These are phyloP conservation scores for Odontesthes bonariensis DNA, from an alignment of 2,113 vertebrate species.

Conservation along the genomic window DNA sequence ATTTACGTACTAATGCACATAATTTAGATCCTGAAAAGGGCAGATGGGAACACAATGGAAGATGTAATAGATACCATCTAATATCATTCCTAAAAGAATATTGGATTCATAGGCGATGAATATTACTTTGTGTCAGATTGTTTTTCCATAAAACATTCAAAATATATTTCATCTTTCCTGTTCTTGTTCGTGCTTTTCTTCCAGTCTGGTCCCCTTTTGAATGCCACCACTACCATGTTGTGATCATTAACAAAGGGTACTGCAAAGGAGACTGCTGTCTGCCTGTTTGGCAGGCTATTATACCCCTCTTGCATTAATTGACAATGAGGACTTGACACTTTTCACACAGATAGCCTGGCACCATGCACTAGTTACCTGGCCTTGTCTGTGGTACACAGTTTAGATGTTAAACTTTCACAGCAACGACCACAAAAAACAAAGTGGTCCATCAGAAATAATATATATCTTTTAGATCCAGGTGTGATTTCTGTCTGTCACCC, in stretches of 20 bases:
- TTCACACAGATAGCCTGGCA: conserved; percentile 53
- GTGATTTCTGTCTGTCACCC: conserved; percentile 49
- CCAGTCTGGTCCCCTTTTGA: conserved; percentile 48
- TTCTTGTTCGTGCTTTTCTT: conserved; percentile 61
- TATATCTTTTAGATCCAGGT: conserved; percentile 21
- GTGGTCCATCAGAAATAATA: conserved; percentile 68
- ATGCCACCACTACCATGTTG: conserved; percentile 37
- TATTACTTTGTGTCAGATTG: conserved; percentile 99
- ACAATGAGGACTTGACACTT: conserved; percentile 68
- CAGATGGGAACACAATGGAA: conserved; percentile 99
- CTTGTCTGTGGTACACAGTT: conserved; percentile 42
- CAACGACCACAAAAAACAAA: conserved; percentile 54
- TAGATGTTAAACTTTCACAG: conserved; percentile 61
- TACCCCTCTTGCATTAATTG: conserved; percentile 66
- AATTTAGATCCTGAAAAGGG: conserved; percentile 99
- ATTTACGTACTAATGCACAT: conserved; percentile 99
- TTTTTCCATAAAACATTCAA: conserved; percentile 99
- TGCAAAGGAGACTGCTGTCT: conserved; percentile 58
- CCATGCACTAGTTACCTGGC: conserved; percentile 59
- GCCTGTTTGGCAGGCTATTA: conserved; percentile 68
- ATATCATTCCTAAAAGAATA: conserved; percentile 99
- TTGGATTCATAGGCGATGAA: conserved; percentile 99
- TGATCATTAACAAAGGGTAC: conserved; percentile 70
- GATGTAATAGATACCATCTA: conserved; percentile 99
- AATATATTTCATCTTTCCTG: conserved; percentile 93